Conservation (phyloP, 1,140 invertebrate species). For the honey bee (Apis mellifera) region Amel_HAv3.1 CM009934.2:11308501-11309000, state of each 20-base stretch:
- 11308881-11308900: not conserved
- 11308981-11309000: slow-evolving; percentile 51
- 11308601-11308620: not conserved
- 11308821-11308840: slow-evolving; percentile 1
- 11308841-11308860: not conserved
- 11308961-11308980: slow-evolving; percentile 62
- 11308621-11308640: not conserved
- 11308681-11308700: slow-evolving; percentile 16
- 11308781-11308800: not conserved
- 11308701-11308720: slow-evolving; percentile 17
- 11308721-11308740: not conserved
- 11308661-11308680: not conserved
- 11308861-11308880: slow-evolving; percentile 4
- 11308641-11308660: not conserved
- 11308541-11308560: slow-evolving; percentile 19
- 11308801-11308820: not conserved
- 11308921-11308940: not conserved
- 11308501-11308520: slow-evolving; percentile 51
- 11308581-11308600: not conserved
- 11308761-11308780: not conserved
- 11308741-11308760: not conserved
- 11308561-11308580: slow-evolving; percentile 49
- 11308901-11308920: slow-evolving; percentile 59
- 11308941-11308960: slow-evolving; percentile 41
- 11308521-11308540: slow-evolving; percentile 13